Evolutionary conservation across 2,888 invertebrate genomes (phyloP).

Genomic region (Prenolepis imparis): DNA sequence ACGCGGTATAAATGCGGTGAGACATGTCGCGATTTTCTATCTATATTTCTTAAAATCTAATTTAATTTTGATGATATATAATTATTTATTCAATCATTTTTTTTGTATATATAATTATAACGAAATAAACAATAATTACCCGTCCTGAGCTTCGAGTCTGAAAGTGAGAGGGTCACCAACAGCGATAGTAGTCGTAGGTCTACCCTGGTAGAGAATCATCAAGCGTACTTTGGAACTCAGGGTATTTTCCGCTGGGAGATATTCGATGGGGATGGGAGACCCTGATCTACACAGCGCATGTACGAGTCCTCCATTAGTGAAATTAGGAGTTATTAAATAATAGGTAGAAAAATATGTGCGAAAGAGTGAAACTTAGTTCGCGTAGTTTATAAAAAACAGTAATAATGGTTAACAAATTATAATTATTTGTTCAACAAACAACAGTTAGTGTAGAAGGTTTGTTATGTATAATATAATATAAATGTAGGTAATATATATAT

Average conservation of each 20-base stretch:
- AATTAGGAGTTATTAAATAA: conserved; percentile 37
- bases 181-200: conserved; percentile 97
- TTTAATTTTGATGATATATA: neutral
- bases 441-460: neutral
- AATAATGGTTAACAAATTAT: neutral
- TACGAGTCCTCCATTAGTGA: conserved; percentile 59
- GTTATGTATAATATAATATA: neutral
- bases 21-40: neutral
- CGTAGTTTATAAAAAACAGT: neutral
- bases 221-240: conserved; percentile 95
- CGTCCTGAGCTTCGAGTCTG: conserved; percentile 95
- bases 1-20: neutral
- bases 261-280: conserved; percentile 97
- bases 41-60: neutral
- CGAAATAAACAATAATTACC: conserved; percentile 83
- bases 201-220: conserved; percentile 94
- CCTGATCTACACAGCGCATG: conserved; percentile 90
- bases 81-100: neutral
- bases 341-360: neutral
- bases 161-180: conserved; percentile 97
- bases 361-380: neutral
- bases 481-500: neutral
- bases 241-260: conserved; percentile 96
- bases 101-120: neutral
- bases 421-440: neutral